Evolutionary conservation across 2,797 vertebrate genomes (phyloP).

Genomic region (Anguilla pacifica): DNA sequence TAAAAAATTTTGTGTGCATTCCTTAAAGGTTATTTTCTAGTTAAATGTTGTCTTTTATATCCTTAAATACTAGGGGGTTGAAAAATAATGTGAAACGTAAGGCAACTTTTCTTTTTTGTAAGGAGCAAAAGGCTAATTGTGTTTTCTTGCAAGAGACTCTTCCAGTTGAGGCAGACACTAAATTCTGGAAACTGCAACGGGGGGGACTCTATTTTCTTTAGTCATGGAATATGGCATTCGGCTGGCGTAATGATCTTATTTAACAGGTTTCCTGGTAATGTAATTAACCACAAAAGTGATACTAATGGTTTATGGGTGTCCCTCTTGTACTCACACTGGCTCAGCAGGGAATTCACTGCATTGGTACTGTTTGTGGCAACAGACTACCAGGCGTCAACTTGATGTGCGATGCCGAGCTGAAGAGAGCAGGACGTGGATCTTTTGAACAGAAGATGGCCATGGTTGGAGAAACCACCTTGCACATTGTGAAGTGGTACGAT

Average conservation of each 20-base stretch:
- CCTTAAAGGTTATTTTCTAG: neutral
- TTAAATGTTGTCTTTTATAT: constrained; percentile 20
- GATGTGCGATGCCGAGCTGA: no score
- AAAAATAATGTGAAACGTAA: constrained; percentile 31
- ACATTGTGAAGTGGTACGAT: no score
- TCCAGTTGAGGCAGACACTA: neutral
- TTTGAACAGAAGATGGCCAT: no score
- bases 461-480: no score
- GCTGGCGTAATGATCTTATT: constrained; percentile 8
- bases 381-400: no score
- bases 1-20: constrained; percentile 9
- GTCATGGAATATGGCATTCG: constrained; percentile 6
- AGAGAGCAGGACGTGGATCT: no score
- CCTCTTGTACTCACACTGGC: no score
- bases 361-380: no score
- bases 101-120: constrained; percentile 15
- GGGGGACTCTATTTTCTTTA: constrained; percentile 11
- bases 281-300: neutral
- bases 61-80: constrained; percentile 32
- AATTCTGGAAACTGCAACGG: constrained; percentile 30
- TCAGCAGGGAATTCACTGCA: no score
- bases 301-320: neutral
- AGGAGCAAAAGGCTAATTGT: constrained; percentile 26
- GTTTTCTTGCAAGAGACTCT: constrained; percentile 15
- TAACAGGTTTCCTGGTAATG: neutral